phyloP scores from a whole-genome alignment of 2,113 vertebrate genomes.

The Tympanuchus pallidicinctus region DNA sequence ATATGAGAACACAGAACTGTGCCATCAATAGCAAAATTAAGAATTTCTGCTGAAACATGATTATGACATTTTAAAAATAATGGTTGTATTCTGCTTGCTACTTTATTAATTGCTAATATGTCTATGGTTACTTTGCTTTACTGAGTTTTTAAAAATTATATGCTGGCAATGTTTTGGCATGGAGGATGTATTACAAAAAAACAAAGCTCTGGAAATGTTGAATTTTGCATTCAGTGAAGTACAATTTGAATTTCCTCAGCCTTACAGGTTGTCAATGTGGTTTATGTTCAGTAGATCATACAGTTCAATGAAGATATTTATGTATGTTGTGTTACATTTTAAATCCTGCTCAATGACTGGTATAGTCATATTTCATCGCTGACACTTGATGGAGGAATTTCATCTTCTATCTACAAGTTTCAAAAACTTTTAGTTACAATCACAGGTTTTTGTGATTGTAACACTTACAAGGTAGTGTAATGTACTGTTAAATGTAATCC shows the following conservation, averaged over 20 bases:
- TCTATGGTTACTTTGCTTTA: neutral
- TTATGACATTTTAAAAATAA: neutral
- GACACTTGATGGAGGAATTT: neutral
- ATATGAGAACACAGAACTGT: neutral
- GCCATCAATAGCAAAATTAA: neutral
- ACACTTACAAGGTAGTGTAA: neutral
- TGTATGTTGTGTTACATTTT: neutral
- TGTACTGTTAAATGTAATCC: neutral
- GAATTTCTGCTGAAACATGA: fast-evolving
- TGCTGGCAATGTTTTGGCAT: neutral
- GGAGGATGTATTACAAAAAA: neutral
- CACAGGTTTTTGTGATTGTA: neutral
- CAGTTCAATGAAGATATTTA: neutral
- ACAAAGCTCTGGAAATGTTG: neutral
- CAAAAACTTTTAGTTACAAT: neutral
- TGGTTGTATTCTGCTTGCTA: neutral
- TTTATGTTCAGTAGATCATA: neutral
- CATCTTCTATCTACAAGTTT: neutral
- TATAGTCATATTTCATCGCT: neutral
- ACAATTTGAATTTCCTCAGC: neutral
- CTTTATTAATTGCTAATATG: neutral
- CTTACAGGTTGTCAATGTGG: neutral
- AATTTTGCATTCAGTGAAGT: neutral
- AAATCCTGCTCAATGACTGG: neutral
- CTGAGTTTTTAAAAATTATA: neutral